phyloP scores from a whole-genome alignment of 2,888 invertebrate species.

The Agrilus cyanescens region DNA sequence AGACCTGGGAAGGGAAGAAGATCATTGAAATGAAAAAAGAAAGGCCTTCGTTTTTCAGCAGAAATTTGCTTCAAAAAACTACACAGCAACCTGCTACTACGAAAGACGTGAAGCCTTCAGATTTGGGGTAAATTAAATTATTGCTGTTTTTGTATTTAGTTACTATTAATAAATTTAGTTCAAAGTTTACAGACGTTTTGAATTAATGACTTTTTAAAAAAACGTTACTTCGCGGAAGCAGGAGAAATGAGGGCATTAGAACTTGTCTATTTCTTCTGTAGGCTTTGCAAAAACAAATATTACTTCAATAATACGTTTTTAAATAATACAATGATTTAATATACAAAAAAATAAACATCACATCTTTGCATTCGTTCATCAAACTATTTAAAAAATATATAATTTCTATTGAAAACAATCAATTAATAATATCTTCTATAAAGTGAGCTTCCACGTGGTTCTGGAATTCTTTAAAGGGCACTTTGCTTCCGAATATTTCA shows the following conservation, averaged over 20 bases:
- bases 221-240: background rate
- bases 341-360: too few species aligned
- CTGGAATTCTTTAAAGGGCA: constrained; percentile 53
- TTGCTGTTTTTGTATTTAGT: background rate
- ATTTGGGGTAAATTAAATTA: constrained; percentile 45
- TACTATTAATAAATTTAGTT: background rate
- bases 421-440: constrained; percentile 9
- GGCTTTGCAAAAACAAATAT: too few species aligned
- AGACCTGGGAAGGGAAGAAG: constrained; percentile 57
- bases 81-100: constrained; percentile 57
- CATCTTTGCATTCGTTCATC: too few species aligned
- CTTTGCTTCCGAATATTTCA: constrained; percentile 44
- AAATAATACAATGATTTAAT: too few species aligned
- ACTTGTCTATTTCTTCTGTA: too few species aligned
- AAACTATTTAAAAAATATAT: too few species aligned
- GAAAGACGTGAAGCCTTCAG: constrained; percentile 63
- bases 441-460: constrained; percentile 71
- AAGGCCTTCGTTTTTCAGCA: constrained; percentile 80
- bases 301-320: too few species aligned
- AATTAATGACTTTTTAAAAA: background rate
- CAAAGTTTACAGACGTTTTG: background rate
- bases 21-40: constrained; percentile 78
- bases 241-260: too few species aligned
- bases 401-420: too few species aligned
- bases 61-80: constrained; percentile 68